Evolutionary conservation across 2,797 vertebrate genomes (phyloP).

Genomic region (Hydrophis major): DNA sequence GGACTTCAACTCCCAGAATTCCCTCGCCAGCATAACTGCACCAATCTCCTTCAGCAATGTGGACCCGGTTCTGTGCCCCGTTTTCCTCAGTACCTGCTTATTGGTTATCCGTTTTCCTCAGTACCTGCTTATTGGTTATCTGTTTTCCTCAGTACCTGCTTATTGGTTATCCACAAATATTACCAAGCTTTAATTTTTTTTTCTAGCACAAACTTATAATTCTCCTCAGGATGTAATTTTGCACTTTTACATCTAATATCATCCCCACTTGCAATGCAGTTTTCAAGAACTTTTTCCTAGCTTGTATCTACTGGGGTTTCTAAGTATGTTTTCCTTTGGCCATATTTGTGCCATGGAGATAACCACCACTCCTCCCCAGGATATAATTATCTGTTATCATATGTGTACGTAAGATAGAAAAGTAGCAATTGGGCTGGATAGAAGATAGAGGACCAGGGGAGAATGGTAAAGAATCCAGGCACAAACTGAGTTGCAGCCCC

Average conservation of each 20-base stretch:
- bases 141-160: not conserved
- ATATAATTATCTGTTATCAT: not conserved
- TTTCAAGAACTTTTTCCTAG: conserved; percentile 10
- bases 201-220: not conserved
- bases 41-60: not conserved
- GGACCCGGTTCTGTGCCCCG: not conserved
- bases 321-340: conserved; percentile 22
- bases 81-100: not conserved
- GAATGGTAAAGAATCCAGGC: not conserved
- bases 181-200: not conserved
- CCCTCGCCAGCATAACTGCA: not conserved
- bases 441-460: not conserved
- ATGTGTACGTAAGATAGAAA: not conserved
- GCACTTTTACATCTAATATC: not conserved
- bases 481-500: not conserved
- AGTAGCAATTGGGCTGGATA: not conserved
- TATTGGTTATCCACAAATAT: not conserved
- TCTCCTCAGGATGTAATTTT: conserved; percentile 9
- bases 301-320: conserved; percentile 22
- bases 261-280: conserved; percentile 7
- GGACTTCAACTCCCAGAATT: not conserved
- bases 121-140: not conserved
- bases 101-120: too few relatives aligned
- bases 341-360: conserved; percentile 5
- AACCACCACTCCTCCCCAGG: not conserved